phyloP scores from a whole-genome alignment of 2,797 vertebrate genomes.

The Spondyliosoma cantharus region DNA sequence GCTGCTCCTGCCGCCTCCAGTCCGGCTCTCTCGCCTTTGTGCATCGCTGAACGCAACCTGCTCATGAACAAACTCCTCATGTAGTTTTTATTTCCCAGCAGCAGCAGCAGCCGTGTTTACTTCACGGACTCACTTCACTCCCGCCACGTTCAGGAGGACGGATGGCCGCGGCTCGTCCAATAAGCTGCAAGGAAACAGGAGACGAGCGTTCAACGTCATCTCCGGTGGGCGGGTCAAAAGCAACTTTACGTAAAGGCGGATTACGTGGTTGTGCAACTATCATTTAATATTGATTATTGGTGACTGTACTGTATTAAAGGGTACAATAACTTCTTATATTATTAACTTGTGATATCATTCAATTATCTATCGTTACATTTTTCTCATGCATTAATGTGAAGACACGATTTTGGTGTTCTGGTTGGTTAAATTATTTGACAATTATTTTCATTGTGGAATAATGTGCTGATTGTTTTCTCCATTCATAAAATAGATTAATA shows the following conservation, averaged over 20 bases:
- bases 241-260: fast-evolving
- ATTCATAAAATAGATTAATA: too few relatives aligned
- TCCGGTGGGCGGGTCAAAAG: slow-evolving; percentile 26
- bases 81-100: fast-evolving
- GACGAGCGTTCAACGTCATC: not conserved
- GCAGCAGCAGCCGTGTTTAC: not conserved
- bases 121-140: slow-evolving; percentile 10
- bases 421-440: too few relatives aligned
- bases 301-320: not conserved
- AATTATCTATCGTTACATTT: too few relatives aligned
- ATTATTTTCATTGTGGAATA: too few relatives aligned
- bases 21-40: slow-evolving; percentile 40
- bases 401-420: too few relatives aligned
- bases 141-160: slow-evolving; percentile 54
- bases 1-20: slow-evolving; percentile 36
- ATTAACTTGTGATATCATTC: too few relatives aligned
- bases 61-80: slow-evolving; percentile 30
- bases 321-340: not conserved
- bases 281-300: not conserved
- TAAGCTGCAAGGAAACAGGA: slow-evolving; percentile 32
- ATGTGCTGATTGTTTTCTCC: too few relatives aligned
- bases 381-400: too few relatives aligned
- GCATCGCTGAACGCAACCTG: slow-evolving; percentile 51
- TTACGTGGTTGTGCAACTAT: not conserved
- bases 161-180: slow-evolving; percentile 48